A percentile compares a stretch with the other conserved stretches of the same genome.
Conservation (phyloP, 2,888 invertebrate genomes). For the Cremastinae sp. region DNA sequence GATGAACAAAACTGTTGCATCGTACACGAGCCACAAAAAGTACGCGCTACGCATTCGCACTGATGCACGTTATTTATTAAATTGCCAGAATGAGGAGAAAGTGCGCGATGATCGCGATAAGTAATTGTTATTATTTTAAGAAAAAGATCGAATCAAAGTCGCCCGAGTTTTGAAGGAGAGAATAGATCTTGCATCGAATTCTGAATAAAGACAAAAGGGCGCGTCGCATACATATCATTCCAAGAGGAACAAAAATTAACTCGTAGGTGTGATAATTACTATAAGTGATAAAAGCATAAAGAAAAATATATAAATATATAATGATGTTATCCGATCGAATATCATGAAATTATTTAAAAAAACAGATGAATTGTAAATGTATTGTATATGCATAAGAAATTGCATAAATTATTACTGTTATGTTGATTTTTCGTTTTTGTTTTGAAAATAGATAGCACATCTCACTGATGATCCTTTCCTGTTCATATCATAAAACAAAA, state of each 20-base stretch:
- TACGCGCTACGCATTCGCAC: slow-evolving; percentile 57
- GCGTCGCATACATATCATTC: slow-evolving; percentile 79
- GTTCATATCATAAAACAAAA: neutral
- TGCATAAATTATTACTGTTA: slow-evolving; percentile 55
- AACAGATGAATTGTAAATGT: slow-evolving; percentile 62
- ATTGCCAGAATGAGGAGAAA: slow-evolving; percentile 28
- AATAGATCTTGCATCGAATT: neutral
- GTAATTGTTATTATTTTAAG: slow-evolving; percentile 1
- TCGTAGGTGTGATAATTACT: slow-evolving; percentile 74
- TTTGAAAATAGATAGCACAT: neutral
- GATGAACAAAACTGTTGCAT: slow-evolving; percentile 13
- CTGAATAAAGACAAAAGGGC: slow-evolving; percentile 53
- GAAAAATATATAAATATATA: slow-evolving; percentile 42
- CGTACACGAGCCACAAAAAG: slow-evolving; percentile 36
- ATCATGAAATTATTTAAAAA: slow-evolving; percentile 58
- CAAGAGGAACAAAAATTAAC: slow-evolving; percentile 75
- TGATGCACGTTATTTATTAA: slow-evolving; percentile 60
- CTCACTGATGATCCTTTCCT: neutral
- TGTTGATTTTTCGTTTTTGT: slow-evolving; percentile 27
- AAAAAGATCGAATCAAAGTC: slow-evolving; percentile 21
- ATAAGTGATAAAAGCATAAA: slow-evolving; percentile 52
- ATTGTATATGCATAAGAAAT: slow-evolving; percentile 53
- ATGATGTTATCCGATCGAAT: slow-evolving; percentile 51
- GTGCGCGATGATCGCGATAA: slow-evolving; percentile 8
- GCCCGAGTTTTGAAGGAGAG: slow-evolving; percentile 14